Base-by-base conservation (phyloP, 2,113 vertebrate genomes). In the Oncorhynchus nerka region DNA sequence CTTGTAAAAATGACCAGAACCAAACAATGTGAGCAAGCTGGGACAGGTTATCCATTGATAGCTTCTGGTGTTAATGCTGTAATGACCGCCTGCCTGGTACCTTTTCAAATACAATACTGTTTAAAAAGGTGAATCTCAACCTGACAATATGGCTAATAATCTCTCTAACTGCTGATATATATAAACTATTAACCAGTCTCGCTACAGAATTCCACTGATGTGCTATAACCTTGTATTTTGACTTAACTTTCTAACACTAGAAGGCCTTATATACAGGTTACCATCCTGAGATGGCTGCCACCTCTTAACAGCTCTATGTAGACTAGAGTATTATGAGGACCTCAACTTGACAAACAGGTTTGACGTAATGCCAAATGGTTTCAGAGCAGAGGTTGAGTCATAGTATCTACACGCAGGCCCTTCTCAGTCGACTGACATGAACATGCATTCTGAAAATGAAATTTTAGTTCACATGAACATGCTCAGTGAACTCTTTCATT, bases 291-390 rank as follows among this genome's bases (percentile, higher is more conserved):
- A 34, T 24, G 19, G 39, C 71, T 74, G 5, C 16, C 59, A 70
- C 16, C 24, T 20, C 28, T 15, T 13, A 55, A 19, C 22, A 69
- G 39, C 9, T 70, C 39, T 11, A n/a, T 20, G 13, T 45, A 19
- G 48, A 49, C 1, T 22, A 51, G 20, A 71, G 45, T 3, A 57
- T 68, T 65, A 30, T n/a, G 19, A 1, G 1, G 34, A 22, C 45
- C 20, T 32, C 73, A 87, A 85, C 89, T 76, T 11, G 85, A 85
- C 6, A 0, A 13, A 89, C 92, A 5, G 77, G 90, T 91, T 81
- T 8, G 26, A 76, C 86, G 1, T 24, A 13, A 81, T 51, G 8
- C 28, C 20, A 8, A 76, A 71, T 39, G 3, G 28, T 74, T 72
- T 55, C 28, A 19, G 0, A 74, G 59, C 19, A 3, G 19, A 1